phyloP scores from a whole-genome alignment of 2,113 vertebrate species.

The Sminthopsis crassicaudata region DNA sequence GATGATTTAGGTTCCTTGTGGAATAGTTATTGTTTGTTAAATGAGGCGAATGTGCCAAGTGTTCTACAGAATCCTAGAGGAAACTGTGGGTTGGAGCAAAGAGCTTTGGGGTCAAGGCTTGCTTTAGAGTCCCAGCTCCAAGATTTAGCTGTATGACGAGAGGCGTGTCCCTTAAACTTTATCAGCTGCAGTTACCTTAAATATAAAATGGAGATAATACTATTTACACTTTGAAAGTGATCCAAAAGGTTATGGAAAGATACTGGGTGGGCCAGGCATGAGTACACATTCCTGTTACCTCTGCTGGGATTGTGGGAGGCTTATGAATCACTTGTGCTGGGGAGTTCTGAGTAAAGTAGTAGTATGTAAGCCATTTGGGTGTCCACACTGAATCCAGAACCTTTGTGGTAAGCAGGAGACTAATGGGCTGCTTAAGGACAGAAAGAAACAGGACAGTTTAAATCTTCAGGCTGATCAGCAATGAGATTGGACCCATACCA shows the following conservation, averaged over 20 bases:
- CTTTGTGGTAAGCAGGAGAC: background rate
- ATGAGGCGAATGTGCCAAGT: too few relatives aligned
- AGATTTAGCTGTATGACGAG: background rate
- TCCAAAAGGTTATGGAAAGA: background rate
- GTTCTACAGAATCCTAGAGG: background rate
- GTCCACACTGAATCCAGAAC: background rate
- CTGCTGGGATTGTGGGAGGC: background rate
- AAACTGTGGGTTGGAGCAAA: background rate
- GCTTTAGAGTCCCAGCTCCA: background rate
- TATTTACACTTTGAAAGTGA: background rate
- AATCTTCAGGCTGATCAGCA: background rate
- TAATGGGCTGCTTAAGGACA: background rate
- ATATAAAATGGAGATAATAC: background rate
- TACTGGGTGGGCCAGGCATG: background rate
- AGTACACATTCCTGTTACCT: background rate
- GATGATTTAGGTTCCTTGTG: constrained; percentile 3
- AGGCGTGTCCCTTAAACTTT: background rate
- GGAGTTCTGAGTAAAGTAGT: background rate
- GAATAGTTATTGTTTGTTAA: background rate
- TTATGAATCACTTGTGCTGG: background rate
- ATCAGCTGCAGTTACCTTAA: background rate
- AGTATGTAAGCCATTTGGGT: background rate
- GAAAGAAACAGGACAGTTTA: background rate
- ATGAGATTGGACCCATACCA: background rate
- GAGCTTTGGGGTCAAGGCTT: background rate